Percentiles rank a stretch among this genome's conserved stretches.
These are phyloP conservation scores for Gari tellinella DNA, from an alignment of 2,888 invertebrate species.

Conservation along the genomic window DNA sequence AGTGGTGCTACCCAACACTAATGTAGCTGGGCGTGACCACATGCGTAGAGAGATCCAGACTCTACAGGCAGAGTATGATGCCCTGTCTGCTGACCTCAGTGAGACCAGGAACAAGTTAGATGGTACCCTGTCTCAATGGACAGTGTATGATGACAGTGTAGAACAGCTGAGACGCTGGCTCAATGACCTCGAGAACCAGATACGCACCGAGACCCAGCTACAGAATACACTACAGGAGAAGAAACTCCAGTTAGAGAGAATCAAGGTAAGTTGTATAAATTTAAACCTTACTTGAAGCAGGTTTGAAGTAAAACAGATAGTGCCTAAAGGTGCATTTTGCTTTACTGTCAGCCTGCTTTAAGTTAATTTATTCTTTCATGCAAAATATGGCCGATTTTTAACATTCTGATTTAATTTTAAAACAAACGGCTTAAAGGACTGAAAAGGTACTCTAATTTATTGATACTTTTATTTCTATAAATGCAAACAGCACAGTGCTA, in stretches of 20 bases:
- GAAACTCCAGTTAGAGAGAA: conserved; percentile 89
- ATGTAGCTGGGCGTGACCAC: conserved; percentile 94
- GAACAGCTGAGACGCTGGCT: conserved; percentile 93
- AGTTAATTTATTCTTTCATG: no score
- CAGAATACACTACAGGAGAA: conserved; percentile 80
- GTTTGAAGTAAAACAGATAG: no score
- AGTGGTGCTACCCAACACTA: conserved; percentile 90
- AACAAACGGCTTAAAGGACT: no score
- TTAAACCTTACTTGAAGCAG: no score
- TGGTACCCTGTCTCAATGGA: conserved; percentile 95
- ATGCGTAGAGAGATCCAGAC: conserved; percentile 93
- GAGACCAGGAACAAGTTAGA: conserved; percentile 90
- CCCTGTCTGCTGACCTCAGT: conserved; percentile 91
- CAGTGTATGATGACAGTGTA: conserved; percentile 95
- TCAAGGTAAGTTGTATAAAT: conserved; percentile 90
- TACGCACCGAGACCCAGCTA: conserved; percentile 91
- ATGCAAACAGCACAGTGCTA: no score
- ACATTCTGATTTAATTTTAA: no score
- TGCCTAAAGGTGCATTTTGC: no score
- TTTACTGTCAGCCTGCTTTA: no score
- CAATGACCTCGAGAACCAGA: conserved; percentile 89
- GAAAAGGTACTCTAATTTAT: no score
- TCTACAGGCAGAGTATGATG: conserved; percentile 94
- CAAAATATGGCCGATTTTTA: no score
- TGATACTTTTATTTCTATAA: no score